Percentiles rank a stretch among this genome's conserved stretches.
phyloP scores from a whole-genome alignment of 2,888 invertebrate genomes.

The Apodemia hepburni region DNA sequence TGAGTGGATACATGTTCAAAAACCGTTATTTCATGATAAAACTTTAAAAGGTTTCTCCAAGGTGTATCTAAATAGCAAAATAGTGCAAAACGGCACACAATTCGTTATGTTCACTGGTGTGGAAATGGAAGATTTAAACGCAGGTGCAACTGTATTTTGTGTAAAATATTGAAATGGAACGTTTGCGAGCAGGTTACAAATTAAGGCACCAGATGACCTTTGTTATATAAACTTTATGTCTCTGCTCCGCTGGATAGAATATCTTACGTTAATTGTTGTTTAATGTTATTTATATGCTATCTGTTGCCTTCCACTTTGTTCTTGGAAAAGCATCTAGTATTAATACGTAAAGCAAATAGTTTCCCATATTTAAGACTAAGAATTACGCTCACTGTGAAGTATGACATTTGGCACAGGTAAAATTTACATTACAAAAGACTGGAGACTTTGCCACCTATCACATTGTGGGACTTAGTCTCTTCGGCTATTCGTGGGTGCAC shows the following conservation, averaged over 20 bases:
- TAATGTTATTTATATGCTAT: slow-evolving; percentile 4
- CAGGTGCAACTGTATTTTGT: slow-evolving; percentile 60
- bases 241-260: slow-evolving; percentile 15
- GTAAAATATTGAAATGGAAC: slow-evolving; percentile 59
- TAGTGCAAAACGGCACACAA: slow-evolving; percentile 33
- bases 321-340: neutral
- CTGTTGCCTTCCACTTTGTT: neutral
- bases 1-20: slow-evolving; percentile 6
- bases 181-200: slow-evolving; percentile 49
- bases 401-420: too few species aligned
- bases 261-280: slow-evolving; percentile 20
- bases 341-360: too few species aligned
- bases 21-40: slow-evolving; percentile 25
- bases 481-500: too few species aligned
- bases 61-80: slow-evolving; percentile 30
- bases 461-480: too few species aligned
- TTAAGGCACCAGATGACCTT: slow-evolving; percentile 54
- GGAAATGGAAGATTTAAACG: slow-evolving; percentile 50
- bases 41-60: slow-evolving; percentile 27
- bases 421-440: too few species aligned
- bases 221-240: slow-evolving; percentile 38
- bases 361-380: too few species aligned
- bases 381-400: too few species aligned
- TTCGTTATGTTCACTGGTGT: slow-evolving; percentile 40
- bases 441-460: too few species aligned